Percentiles rank a stretch among this genome's conserved stretches.
Conservation (phyloP, 1,140 invertebrate genomes). For the Drosophila lini region DNA sequence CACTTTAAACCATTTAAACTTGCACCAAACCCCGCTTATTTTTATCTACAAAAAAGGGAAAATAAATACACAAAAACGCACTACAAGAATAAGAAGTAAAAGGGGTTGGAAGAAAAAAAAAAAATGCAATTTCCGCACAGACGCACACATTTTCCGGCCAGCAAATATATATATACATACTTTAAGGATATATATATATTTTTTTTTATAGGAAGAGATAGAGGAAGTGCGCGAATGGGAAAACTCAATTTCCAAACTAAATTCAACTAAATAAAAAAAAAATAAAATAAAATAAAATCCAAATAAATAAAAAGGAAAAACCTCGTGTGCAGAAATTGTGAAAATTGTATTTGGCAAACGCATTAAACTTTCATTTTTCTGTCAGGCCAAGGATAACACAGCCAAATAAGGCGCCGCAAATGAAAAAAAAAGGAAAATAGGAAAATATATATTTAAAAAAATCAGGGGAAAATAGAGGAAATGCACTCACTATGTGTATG, state of each 20-base stretch:
- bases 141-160: conserved; percentile 83
- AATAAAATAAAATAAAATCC: neutral
- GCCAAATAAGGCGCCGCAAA: conserved; percentile 27
- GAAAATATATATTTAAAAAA: too few species aligned
- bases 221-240: conserved; percentile 38
- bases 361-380: conserved; percentile 84
- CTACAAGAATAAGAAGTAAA: conserved; percentile 2
- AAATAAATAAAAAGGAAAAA: conserved; percentile 10
- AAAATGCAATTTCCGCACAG: conserved; percentile 84
- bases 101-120: conserved; percentile 11
- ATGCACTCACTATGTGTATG: conserved; percentile 22
- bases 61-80: conserved; percentile 15
- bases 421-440: conserved; percentile 44
- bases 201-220: conserved; percentile 29
- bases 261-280: conserved; percentile 48
- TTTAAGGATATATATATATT: conserved; percentile 17
- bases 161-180: conserved; percentile 23
- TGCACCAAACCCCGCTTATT: conserved; percentile 17
- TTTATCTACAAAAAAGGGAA: conserved; percentile 9
- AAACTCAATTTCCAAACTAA: conserved; percentile 73
- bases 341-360: conserved; percentile 83
- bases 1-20: conserved; percentile 78
- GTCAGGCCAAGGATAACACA: conserved; percentile 72
- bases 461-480: conserved; percentile 20
- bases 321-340: conserved; percentile 53